Conservation (phyloP, 1,140 invertebrate genomes). For the Lasioglossum albipes region DNA sequence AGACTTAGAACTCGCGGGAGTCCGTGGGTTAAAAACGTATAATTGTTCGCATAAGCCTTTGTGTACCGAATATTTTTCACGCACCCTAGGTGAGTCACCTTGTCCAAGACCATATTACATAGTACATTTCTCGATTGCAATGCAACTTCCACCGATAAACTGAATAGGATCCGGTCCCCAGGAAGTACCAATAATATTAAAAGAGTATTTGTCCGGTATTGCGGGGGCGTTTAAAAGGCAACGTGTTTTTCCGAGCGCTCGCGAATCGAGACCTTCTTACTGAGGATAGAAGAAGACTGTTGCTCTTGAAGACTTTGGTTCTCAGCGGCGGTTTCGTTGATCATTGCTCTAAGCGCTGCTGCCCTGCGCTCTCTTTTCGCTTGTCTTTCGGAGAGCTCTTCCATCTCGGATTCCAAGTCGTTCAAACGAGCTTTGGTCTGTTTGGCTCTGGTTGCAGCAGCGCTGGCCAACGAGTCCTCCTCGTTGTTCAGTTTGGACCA, state of each 20-base stretch:
- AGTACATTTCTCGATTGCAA: too few species aligned
- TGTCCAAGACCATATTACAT: too few species aligned
- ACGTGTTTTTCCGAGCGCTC: conserved; percentile 71
- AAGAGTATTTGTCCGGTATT: neutral
- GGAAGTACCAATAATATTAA: neutral
- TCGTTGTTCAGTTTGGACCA: conserved; percentile 73
- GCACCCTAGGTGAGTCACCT: too few species aligned
- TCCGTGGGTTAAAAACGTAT: too few species aligned
- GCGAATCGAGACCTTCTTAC: conserved; percentile 62
- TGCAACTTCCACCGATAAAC: neutral
- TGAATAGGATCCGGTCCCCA: neutral
- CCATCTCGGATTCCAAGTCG: conserved; percentile 80
- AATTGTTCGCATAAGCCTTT: too few species aligned
- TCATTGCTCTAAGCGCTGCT: conserved; percentile 74
- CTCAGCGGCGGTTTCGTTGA: conserved; percentile 72
- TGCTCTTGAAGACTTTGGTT: conserved; percentile 35
- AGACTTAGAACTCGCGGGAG: too few species aligned
- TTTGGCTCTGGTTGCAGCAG: conserved; percentile 74
- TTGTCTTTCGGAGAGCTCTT: conserved; percentile 77
- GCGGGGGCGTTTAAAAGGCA: conserved; percentile 58
- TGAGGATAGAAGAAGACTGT: conserved; percentile 33
- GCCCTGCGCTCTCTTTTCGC: conserved; percentile 77
- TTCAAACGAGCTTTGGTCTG: conserved; percentile 76
- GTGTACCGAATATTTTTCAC: too few species aligned
- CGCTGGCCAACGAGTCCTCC: conserved; percentile 56